Evolutionary conservation across 2,797 vertebrate genomes (phyloP).

Genomic region (Artibeus lituratus): DNA sequence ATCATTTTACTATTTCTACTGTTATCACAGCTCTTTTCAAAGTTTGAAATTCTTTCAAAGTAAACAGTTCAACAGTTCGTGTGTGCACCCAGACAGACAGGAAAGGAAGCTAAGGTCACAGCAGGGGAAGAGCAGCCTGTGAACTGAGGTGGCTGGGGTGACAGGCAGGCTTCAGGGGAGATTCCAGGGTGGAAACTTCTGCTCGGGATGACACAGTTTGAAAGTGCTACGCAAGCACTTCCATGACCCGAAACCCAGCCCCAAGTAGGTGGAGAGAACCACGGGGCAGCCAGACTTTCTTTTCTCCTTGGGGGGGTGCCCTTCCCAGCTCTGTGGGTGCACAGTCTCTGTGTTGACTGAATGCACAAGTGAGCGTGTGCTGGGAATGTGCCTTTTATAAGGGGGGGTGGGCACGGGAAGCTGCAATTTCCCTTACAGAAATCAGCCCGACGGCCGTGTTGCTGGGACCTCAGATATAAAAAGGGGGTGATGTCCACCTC

Average conservation of each 20-base stretch:
- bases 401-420: not conserved
- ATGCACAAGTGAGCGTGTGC: not conserved
- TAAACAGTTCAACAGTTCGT: not conserved
- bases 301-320: not conserved
- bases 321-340: not conserved
- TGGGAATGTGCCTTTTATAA: rapidly evolving
- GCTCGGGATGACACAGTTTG: not conserved
- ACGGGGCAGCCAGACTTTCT: not conserved
- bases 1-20: not conserved
- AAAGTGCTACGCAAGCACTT: not conserved
- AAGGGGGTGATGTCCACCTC: not conserved
- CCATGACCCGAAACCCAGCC: not conserved
- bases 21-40: not conserved
- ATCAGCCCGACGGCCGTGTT: not conserved
- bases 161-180: not conserved
- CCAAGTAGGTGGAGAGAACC: not conserved
- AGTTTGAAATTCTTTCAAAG: not conserved
- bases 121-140: not conserved
- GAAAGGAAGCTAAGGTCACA: not conserved
- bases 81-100: not conserved
- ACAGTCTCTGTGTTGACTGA: too few species aligned
- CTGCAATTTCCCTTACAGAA: not conserved
- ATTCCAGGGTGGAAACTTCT: conserved; percentile 14
- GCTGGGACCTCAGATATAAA: not conserved
- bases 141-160: not conserved